phyloP scores from a whole-genome alignment of 2,113 vertebrate genomes.

The Coregonus clupeaformis region DNA sequence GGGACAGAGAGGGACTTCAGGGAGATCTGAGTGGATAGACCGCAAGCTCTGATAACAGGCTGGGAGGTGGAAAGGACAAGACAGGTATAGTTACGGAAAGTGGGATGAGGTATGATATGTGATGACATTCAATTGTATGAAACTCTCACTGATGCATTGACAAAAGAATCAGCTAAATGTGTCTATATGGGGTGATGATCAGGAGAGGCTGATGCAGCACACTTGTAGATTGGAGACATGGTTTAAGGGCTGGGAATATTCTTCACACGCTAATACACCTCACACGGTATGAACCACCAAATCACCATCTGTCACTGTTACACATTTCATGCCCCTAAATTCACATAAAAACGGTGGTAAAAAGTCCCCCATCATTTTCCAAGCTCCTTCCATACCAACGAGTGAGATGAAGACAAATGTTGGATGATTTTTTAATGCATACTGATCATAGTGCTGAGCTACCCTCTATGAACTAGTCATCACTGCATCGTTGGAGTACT shows the following conservation, averaged over 20 bases:
- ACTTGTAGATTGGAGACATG: background rate
- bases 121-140: background rate
- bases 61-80: conserved; percentile 35
- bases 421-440: conserved; percentile 24
- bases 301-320: conserved; percentile 60
- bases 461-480: conserved; percentile 14
- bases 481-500: background rate
- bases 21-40: conserved; percentile 23
- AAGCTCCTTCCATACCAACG: conserved; percentile 4
- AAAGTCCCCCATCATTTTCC: conserved; percentile 11
- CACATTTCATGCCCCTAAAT: conserved; percentile 31
- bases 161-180: background rate
- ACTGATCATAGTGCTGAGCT: conserved; percentile 12
- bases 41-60: conserved; percentile 24
- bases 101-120: background rate
- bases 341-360: conserved; percentile 30
- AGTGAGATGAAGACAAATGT: conserved; percentile 10
- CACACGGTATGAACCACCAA: conserved; percentile 43
- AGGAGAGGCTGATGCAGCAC: background rate
- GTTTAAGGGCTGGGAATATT: conserved; percentile 3
- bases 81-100: background rate
- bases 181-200: background rate
- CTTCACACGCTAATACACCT: conserved; percentile 42
- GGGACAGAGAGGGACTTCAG: conserved; percentile 39
- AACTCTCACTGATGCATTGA: background rate